Evolutionary conservation across 2,888 invertebrate species (phyloP), one percentile per base, ranked within the genome.

Genomic region (Dynastes grantii): DNA sequence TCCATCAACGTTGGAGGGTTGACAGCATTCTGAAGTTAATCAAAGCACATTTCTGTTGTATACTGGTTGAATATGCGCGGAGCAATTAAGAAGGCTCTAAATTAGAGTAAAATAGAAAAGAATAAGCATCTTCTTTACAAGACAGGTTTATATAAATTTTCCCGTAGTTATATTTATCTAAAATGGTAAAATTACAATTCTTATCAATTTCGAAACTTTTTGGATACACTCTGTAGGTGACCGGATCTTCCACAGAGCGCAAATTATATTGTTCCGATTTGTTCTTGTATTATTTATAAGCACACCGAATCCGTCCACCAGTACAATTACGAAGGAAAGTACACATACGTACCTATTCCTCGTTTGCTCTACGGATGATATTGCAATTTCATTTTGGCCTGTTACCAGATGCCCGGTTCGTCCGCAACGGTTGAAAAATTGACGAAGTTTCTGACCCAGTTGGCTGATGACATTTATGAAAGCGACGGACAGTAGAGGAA

Each of bases 381-480:
- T 16, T 68, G 22, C 68, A 51, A 51, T 51, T 22, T 68, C 51
- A 5, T 32, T 27, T 27, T 13, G 27, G 11, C 27, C 51, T 29
- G 5, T 11, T 9, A 6, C 32, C 11, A 29, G 29, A 29, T 8
- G 29, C 13, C 32, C 5, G 9, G 29, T 9, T 29, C 29, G 68
- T 68, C 29, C 68, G 68, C 29, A 13, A 11, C 51, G 68, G 11
- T 11, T 68, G 68, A 68, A 68, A 68, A 68, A 68, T 68, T 68
- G 53, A 51, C 49, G 68, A 51, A 68, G 51, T 68, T 68, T 68
- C 53, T 68, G 68, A 68, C 68, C 68, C 68, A 68, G 68, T 68
- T 68, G 51, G 51, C 51, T 51, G 68, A 51, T 68, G 68, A 68
- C 68, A 51, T 68, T 68, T 68, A 68, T 68, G 51, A 68, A 68